phyloP scores from a whole-genome alignment of 30 jellyfish, hydroid and myxozoan genomes.

The Aurelia coerulea region DNA sequence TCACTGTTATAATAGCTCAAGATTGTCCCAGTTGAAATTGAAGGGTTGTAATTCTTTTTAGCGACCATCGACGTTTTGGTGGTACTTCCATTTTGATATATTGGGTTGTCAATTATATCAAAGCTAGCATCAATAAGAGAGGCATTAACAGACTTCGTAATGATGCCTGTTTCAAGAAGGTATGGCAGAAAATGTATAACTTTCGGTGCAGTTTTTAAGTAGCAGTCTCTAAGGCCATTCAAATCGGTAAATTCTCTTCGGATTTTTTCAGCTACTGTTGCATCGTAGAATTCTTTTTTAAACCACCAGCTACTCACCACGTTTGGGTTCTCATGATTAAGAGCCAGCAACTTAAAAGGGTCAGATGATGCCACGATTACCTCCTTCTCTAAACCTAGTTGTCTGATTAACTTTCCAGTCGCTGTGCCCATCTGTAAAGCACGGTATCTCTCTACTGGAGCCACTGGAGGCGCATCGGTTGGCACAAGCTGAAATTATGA shows the following conservation, averaged over 20 bases:
- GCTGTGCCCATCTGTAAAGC: slow-evolving; percentile 58
- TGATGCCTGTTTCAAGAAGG: slow-evolving; percentile 78
- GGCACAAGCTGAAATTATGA: slow-evolving; percentile 68
- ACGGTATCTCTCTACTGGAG: slow-evolving; percentile 76
- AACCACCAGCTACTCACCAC: slow-evolving; percentile 83
- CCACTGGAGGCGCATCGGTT: slow-evolving; percentile 69
- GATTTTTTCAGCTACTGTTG: slow-evolving; percentile 48
- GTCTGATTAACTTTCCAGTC: slow-evolving; percentile 60
- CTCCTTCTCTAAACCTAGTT: slow-evolving; percentile 66
- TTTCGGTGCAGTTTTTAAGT: slow-evolving; percentile 62
- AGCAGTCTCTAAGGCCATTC: slow-evolving; percentile 69
- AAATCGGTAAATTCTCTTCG: slow-evolving; percentile 77
- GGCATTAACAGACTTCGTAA: slow-evolving; percentile 80
- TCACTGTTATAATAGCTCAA: slow-evolving; percentile 18
- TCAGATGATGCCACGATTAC: slow-evolving; percentile 84
- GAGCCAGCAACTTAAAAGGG: slow-evolving; percentile 68
- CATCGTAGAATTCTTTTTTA: slow-evolving; percentile 55
- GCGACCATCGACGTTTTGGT: slow-evolving; percentile 7
- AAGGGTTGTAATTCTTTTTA: slow-evolving; percentile 30
- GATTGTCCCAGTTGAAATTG: slow-evolving; percentile 30
- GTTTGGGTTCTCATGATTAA: slow-evolving; percentile 52
- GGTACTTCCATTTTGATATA: slow-evolving; percentile 21
- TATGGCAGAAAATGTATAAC: slow-evolving; percentile 63
- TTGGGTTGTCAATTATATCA: slow-evolving; percentile 46
- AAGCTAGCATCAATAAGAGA: slow-evolving; percentile 76